These are phyloP conservation scores for Malurus splendens DNA, from an alignment of 2,797 vertebrate genomes.

Conservation along the genomic window DNA sequence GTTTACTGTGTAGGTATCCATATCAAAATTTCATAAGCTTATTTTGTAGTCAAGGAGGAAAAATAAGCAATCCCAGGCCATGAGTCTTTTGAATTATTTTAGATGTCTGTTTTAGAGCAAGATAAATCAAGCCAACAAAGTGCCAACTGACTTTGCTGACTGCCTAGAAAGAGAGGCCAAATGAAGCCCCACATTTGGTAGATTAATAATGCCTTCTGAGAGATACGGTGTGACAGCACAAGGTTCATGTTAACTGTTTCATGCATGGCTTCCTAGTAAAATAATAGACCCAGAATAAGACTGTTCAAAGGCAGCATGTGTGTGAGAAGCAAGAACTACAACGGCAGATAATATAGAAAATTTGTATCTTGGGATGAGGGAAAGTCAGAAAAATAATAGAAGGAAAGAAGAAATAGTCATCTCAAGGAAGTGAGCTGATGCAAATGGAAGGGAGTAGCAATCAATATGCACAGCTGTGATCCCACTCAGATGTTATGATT, in stretches of 20 bases:
- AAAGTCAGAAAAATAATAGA: not conserved
- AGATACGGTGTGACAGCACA: not conserved
- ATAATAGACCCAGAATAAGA: not conserved
- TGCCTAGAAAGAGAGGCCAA: not conserved
- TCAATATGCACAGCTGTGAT: not conserved
- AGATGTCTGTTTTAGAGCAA: not conserved
- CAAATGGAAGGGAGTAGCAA: not conserved
- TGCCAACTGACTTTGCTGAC: not conserved
- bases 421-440: not conserved
- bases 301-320: not conserved
- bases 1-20: not conserved
- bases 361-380: not conserved
- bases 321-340: not conserved
- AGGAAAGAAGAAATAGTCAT: not conserved
- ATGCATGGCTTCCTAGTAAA: not conserved
- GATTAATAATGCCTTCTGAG: not conserved
- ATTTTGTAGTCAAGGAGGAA: not conserved
- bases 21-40: not conserved
- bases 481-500: not conserved
- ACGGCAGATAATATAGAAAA: not conserved
- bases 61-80: not conserved
- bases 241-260: not conserved
- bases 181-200: not conserved
- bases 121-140: not conserved
- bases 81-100: not conserved